Percentiles rank a stretch among this genome's conserved stretches.
phyloP scores from a whole-genome alignment of 2,113 vertebrate species.

The Corythoichthys haematopterus region DNA sequence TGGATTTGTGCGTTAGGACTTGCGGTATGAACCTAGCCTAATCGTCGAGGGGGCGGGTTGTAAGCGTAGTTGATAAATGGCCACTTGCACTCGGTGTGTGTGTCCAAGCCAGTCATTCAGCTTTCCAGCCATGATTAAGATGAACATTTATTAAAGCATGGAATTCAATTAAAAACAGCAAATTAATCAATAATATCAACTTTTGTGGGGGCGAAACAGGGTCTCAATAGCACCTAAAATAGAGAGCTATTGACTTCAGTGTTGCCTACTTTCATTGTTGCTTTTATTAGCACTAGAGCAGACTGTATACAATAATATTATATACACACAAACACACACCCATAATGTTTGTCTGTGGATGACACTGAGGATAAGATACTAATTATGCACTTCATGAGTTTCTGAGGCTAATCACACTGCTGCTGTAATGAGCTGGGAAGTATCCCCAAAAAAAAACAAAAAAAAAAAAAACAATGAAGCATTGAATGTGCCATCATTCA shows the following conservation, averaged over 20 bases:
- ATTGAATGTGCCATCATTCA: constrained; percentile 38
- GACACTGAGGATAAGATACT: constrained; percentile 38
- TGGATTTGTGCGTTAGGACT: too few species aligned
- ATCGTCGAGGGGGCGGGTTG: too few species aligned
- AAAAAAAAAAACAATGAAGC: constrained; percentile 11
- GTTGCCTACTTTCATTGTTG: not conserved
- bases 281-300: not conserved
- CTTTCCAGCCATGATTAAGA: too few species aligned
- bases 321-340: not conserved
- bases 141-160: too few species aligned
- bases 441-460: constrained; percentile 28
- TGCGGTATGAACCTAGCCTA: too few species aligned
- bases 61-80: too few species aligned
- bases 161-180: too few species aligned
- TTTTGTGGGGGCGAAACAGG: too few species aligned
- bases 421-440: constrained; percentile 58
- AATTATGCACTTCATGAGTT: constrained; percentile 62
- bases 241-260: not conserved
- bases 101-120: too few species aligned
- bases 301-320: not conserved
- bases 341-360: not conserved
- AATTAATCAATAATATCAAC: too few species aligned
- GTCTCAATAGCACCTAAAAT: not conserved
- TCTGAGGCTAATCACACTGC: constrained; percentile 60
- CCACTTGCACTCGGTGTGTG: too few species aligned